Evolutionary conservation across 2,888 invertebrate species (phyloP).

Genomic region (Scrobipalpa atriplicella): DNA sequence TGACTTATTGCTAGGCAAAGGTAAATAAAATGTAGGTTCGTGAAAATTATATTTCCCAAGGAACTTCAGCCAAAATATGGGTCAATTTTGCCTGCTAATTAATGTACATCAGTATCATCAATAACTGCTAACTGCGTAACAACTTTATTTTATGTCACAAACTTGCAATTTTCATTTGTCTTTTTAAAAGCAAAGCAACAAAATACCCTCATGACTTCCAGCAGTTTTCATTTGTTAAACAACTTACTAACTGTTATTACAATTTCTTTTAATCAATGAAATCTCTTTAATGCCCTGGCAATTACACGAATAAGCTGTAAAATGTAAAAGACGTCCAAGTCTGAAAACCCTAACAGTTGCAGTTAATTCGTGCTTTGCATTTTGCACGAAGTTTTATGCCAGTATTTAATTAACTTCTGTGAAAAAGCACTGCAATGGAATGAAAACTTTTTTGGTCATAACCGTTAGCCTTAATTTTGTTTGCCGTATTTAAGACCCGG

Average conservation of each 20-base stretch:
- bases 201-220: constrained; percentile 1
- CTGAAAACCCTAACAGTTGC: constrained; percentile 44
- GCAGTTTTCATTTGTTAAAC: constrained; percentile 21
- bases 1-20: no score
- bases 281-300: constrained; percentile 13
- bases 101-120: background rate
- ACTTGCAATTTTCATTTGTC: background rate
- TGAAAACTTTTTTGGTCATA: constrained; percentile 51
- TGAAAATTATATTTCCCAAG: no score
- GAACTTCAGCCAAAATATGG: no score
- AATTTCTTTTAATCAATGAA: constrained; percentile 22
- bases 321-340: constrained; percentile 12
- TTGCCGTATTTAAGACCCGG: constrained; percentile 32
- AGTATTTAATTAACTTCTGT: constrained; percentile 68
- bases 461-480: constrained; percentile 40
- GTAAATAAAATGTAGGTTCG: no score
- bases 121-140: no score
- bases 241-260: constrained; percentile 14
- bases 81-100: background rate
- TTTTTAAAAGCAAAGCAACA: background rate
- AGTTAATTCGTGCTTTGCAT: constrained; percentile 60
- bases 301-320: constrained; percentile 23
- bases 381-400: constrained; percentile 68
- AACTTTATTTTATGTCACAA: background rate
- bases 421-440: constrained; percentile 58